These are phyloP conservation scores for Pantala flavescens DNA, from an alignment of 1,140 invertebrate genomes.

Conservation along the genomic window DNA sequence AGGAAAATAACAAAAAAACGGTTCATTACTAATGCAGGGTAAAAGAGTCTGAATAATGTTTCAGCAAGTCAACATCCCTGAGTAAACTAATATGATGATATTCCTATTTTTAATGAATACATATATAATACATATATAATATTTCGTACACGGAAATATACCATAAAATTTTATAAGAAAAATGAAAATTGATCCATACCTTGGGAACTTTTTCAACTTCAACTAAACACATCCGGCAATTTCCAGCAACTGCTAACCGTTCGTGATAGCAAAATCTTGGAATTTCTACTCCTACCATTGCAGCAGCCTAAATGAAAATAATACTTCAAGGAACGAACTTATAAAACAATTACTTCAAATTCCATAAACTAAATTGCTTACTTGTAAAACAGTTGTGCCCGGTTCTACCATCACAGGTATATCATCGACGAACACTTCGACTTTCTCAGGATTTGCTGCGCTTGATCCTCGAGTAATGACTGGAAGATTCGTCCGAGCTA, in stretches of 20 bases:
- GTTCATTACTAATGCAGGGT: too few species aligned
- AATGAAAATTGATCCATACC: slow-evolving; percentile 34
- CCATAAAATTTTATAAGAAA: slow-evolving; percentile 4
- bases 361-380: slow-evolving; percentile 33
- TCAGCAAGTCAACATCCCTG: too few species aligned
- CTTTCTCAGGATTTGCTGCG: slow-evolving; percentile 52
- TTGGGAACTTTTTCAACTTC: slow-evolving; percentile 94
- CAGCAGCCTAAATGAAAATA: slow-evolving; percentile 65
- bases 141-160: too few species aligned
- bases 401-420: slow-evolving; percentile 88
- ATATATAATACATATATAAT: too few species aligned
- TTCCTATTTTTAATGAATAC: too few species aligned
- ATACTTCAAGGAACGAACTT: slow-evolving; percentile 7
- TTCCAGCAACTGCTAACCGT: slow-evolving; percentile 92
- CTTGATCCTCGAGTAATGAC: slow-evolving; percentile 22
- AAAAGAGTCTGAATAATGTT: too few species aligned
- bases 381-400: slow-evolving; percentile 95
- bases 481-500: slow-evolving; percentile 13
- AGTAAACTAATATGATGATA: too few species aligned
- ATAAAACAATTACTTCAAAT: not conserved
- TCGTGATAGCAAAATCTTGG: slow-evolving; percentile 99
- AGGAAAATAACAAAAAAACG: too few species aligned
- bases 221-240: slow-evolving; percentile 98
- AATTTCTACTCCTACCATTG: slow-evolving; percentile 92
- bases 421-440: slow-evolving; percentile 98